Evolutionary conservation across 2,113 vertebrate genomes (phyloP).

Genomic region (Ptilorrhoa leucosticta): DNA sequence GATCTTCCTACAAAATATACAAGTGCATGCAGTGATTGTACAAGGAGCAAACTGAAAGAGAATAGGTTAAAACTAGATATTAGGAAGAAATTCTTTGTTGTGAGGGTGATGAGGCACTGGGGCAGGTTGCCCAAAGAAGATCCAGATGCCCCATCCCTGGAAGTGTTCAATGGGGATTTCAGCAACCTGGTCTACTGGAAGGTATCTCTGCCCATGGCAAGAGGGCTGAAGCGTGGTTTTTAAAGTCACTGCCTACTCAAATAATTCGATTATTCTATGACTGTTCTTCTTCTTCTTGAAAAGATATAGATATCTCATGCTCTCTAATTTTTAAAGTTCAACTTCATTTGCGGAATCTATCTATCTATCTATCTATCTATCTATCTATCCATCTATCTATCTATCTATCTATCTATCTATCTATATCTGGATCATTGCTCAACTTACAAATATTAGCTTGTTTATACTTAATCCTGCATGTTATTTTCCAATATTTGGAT

Average conservation of each 20-base stretch:
- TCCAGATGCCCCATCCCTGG: background rate
- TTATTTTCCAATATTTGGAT: background rate
- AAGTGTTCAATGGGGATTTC: background rate
- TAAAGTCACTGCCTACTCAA: background rate
- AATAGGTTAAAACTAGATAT: background rate
- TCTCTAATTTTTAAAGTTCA: background rate
- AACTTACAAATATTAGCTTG: background rate
- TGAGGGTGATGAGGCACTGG: background rate
- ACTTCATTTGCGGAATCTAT: background rate
- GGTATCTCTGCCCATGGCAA: background rate
- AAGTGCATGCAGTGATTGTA: background rate
- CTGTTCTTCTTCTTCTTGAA: background rate
- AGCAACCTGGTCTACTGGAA: too few species aligned
- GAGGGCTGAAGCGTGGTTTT: background rate
- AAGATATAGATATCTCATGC: background rate
- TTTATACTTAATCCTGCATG: background rate
- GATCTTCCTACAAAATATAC: background rate
- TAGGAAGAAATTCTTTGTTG: background rate
- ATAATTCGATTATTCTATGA: background rate
- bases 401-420: background rate
- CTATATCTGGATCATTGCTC: background rate
- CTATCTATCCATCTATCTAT: background rate
- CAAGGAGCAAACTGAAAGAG: background rate
- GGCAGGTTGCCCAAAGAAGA: background rate
- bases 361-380: background rate